Evolutionary conservation across 1,140 invertebrate genomes (phyloP), one percentile per base, ranked within the genome.

Genomic region (Maniola jurtina): DNA sequence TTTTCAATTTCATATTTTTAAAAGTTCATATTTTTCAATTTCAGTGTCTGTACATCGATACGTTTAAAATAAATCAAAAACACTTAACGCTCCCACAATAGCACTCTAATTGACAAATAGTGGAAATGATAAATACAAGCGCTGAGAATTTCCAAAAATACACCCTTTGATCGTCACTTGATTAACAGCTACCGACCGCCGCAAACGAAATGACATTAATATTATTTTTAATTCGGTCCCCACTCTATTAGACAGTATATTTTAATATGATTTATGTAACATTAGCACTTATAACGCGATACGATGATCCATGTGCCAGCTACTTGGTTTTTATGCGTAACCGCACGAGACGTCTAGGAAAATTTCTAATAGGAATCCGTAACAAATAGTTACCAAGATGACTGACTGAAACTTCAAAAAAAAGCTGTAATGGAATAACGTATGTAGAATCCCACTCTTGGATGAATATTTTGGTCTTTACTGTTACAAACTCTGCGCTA

Each of bases 21-120:
- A 7, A 61, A 9, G 11, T 4, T 8, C 36, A n/a, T 5, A 33
- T 52, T 33, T 61, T 63, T 63, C 60, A 60, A 35, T 40, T 64
- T 56, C 40, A 34, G 33, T 38, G 59, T 66, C 54, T 48, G 50
- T 61, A 62, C 63, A 52, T 73, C 57, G 64, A 73, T 71, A 64
- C 38, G 42, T 55, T 67, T 58, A 68, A 70, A 76, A 89, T 90
- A 90, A 88, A 89, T 89, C 88, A 87, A 75, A 72, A 79, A 76
- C 75, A 84, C 81, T 86, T 88, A 81, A 73, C 72, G 75, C 56
- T 76, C 86, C 80, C 79, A 90, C 86, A 89, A 90, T 89, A 89
- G 86, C 70, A 63, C 85, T 76, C 80, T 90, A 90, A 90, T 90
- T 90, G 88, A 90, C 88, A 90, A 90, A 90, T 90, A 89, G 86